Percentiles rank a stretch among this genome's conserved stretches.
These are phyloP conservation scores for Oryzaephilus surinamensis DNA, from an alignment of 1,140 invertebrate genomes.

Conservation along the genomic window DNA sequence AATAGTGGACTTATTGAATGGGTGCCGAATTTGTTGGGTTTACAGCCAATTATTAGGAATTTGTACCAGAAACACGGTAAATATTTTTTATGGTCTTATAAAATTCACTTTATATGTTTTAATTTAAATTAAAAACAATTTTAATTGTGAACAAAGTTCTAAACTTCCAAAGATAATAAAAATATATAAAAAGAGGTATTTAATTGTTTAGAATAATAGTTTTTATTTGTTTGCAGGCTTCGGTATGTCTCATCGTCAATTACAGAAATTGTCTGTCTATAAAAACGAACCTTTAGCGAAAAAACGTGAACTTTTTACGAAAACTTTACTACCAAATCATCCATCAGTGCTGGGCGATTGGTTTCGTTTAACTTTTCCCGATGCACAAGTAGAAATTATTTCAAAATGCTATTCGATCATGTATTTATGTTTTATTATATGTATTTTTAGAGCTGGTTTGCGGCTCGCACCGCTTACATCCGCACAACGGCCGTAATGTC, in stretches of 20 bases:
- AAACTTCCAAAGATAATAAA: too few species aligned
- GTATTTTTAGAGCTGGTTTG: conserved; percentile 59
- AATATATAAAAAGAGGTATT: too few species aligned
- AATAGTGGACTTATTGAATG: conserved; percentile 93
- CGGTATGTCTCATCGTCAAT: conserved; percentile 41
- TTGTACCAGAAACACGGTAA: conserved; percentile 67
- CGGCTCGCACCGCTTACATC: conserved; percentile 77
- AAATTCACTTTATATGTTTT: not conserved
- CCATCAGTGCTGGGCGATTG: conserved; percentile 84
- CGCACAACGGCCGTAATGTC: conserved; percentile 94
- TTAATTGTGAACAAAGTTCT: too few species aligned
- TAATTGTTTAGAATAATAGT: too few species aligned
- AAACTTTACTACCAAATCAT: conserved; percentile 60
- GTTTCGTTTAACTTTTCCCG: conserved; percentile 80
- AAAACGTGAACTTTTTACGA: conserved; percentile 62
- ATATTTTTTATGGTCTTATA: not conserved
- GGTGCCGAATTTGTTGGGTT: conserved; percentile 76
- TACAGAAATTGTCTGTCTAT: conserved; percentile 47
- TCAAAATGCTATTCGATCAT: not conserved
- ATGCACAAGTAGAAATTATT: conserved; percentile 55
- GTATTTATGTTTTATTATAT: conserved; percentile 10
- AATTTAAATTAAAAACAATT: not conserved
- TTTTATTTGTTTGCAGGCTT: too few species aligned
- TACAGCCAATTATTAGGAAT: conserved; percentile 59
- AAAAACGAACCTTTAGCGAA: conserved; percentile 51